Conservation (phyloP, 1,140 invertebrate species). For the Arion vulgaris region DNA sequence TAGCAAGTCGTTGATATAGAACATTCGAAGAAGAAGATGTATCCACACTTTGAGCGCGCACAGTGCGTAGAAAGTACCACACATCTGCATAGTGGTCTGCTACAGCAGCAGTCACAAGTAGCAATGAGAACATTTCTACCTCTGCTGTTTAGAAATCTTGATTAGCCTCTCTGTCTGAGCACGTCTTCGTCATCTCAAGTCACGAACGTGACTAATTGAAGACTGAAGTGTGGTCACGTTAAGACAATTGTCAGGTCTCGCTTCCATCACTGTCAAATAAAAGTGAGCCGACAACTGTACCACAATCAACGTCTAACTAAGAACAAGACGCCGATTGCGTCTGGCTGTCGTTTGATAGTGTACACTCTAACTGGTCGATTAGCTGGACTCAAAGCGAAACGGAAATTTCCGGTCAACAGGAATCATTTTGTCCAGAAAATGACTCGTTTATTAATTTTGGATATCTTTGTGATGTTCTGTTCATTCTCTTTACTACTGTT, state of each 20-base stretch:
- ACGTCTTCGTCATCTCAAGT: not conserved
- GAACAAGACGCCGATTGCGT: slow-evolving; percentile 21
- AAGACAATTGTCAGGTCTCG: slow-evolving; percentile 5
- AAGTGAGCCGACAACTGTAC: not conserved
- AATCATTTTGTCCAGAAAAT: not conserved
- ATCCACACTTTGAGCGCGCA: too few relatives aligned
- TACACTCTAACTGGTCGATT: not conserved
- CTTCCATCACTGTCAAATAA: slow-evolving; percentile 19
- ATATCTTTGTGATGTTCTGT: not conserved
- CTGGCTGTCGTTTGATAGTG: slow-evolving; percentile 15
- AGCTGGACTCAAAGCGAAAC: not conserved
- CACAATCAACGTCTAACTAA: not conserved
- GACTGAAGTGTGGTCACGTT: slow-evolving; percentile 1
- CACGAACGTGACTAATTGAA: slow-evolving; percentile 16
- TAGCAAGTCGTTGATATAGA: too few relatives aligned
- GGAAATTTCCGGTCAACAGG: not conserved
- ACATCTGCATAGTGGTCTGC: too few relatives aligned
- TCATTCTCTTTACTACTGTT: too few relatives aligned
- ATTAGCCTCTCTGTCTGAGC: not conserved
- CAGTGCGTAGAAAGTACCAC: too few relatives aligned
- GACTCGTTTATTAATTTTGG: not conserved
- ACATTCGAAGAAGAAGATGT: too few relatives aligned
- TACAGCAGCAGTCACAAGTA: too few relatives aligned
- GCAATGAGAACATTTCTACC: too few relatives aligned
- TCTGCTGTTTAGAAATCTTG: too few relatives aligned